Evolutionary conservation across 92 coral and sea anemone species (phyloP).

Genomic region (Heliopora coerulea): DNA sequence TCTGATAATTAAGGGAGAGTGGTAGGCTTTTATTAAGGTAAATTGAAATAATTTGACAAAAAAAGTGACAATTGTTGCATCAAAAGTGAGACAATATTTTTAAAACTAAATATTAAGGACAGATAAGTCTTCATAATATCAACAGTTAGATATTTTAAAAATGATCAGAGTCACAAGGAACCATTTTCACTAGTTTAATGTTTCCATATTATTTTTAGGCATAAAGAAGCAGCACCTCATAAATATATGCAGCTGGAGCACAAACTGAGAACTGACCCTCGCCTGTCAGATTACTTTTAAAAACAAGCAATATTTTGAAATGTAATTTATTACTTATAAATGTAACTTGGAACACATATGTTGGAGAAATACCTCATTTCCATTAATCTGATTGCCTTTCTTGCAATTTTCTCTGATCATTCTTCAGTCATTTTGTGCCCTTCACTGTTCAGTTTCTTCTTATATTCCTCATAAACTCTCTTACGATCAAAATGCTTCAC

Average conservation of each 20-base stretch:
- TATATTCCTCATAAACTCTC: constrained; percentile 74
- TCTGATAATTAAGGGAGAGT: too few species aligned
- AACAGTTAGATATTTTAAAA: background rate
- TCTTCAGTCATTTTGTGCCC: constrained; percentile 64
- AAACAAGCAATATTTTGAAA: constrained; percentile 1
- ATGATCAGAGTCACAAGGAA: too few species aligned
- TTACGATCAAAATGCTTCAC: constrained; percentile 82
- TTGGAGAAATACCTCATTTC: background rate
- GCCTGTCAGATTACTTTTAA: constrained; percentile 79
- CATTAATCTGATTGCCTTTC: background rate
- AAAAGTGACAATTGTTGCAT: too few species aligned
- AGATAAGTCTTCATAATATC: too few species aligned
- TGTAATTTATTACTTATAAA: too few species aligned
- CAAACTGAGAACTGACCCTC: constrained; percentile 85
- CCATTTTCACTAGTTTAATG: too few species aligned
- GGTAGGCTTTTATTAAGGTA: too few species aligned
- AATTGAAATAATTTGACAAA: too few species aligned
- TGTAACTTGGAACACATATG: too few species aligned
- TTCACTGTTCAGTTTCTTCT: constrained; percentile 72
- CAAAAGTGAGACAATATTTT: too few species aligned
- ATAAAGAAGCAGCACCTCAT: constrained; percentile 95
- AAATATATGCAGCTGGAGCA: constrained; percentile 98
- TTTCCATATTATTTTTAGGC: constrained; percentile 55
- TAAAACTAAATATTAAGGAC: too few species aligned
- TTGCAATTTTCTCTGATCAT: background rate